Conservation (phyloP, 2,797 vertebrate genomes). For the Pagetopsis macropterus region DNA sequence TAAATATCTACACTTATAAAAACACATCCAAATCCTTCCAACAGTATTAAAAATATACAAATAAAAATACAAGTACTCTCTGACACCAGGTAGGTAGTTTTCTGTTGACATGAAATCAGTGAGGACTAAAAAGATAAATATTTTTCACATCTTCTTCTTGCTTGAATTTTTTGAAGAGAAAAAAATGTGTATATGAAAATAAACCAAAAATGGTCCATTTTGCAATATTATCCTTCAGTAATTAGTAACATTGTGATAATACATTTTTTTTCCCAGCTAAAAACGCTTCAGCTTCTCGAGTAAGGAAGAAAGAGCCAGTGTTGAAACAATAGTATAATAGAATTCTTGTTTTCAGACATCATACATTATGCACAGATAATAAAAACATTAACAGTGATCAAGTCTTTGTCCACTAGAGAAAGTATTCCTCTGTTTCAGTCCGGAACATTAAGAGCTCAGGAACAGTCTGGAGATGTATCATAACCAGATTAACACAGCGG, state of each 20-base stretch:
- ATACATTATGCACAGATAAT: constrained; percentile 78
- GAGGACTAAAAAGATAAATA: constrained; percentile 84
- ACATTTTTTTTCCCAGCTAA: constrained; percentile 62
- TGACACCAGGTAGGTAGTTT: constrained; percentile 84
- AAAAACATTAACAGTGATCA: constrained; percentile 73
- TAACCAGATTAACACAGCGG: constrained; percentile 25
- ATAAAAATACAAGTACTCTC: constrained; percentile 83
- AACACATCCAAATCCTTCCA: constrained; percentile 76
- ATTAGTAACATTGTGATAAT: constrained; percentile 78
- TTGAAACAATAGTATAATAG: constrained; percentile 78
- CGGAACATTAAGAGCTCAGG: constrained; percentile 59
- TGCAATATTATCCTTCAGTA: constrained; percentile 76
- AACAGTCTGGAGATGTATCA: constrained; percentile 39
- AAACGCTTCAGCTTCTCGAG: constrained; percentile 61
- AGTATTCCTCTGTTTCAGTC: constrained; percentile 50
- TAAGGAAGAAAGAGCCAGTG: constrained; percentile 79
- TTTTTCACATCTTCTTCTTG: constrained; percentile 81
- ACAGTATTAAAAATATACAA: constrained; percentile 85
- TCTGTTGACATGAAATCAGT: constrained; percentile 83
- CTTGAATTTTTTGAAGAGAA: constrained; percentile 70
- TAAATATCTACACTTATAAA: constrained; percentile 80
- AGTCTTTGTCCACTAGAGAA: constrained; percentile 60
- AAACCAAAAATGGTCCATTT: constrained; percentile 57
- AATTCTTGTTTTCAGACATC: constrained; percentile 77
- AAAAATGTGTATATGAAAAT: constrained; percentile 64